phyloP scores from a whole-genome alignment of 2,113 vertebrate genomes.

The Archilochus colubris region DNA sequence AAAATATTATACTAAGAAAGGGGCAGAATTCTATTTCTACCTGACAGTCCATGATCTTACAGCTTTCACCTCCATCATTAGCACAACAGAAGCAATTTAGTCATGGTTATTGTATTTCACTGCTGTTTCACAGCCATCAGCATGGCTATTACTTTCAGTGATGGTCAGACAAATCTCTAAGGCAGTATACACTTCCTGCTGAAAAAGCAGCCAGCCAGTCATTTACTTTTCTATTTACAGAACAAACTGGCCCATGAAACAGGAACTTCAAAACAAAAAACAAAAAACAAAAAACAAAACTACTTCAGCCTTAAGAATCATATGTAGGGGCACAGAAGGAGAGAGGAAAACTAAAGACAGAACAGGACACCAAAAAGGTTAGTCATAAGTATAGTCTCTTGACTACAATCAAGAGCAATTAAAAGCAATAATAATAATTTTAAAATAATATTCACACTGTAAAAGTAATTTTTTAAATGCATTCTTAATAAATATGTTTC shows the following conservation, averaged over 20 bases:
- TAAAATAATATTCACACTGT: background rate
- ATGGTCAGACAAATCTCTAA: background rate
- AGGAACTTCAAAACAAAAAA: background rate
- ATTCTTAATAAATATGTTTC: background rate
- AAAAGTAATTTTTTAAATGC: background rate
- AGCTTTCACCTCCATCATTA: background rate
- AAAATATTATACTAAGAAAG: background rate
- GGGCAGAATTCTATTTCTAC: background rate
- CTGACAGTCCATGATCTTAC: background rate
- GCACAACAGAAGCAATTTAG: background rate
- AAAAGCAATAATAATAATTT: background rate
- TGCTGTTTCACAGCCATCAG: background rate
- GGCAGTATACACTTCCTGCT: background rate
- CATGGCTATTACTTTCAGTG: background rate
- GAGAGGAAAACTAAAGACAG: background rate
- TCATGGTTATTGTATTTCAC: background rate
- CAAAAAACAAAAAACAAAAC: too few relatives aligned
- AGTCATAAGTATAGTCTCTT: fast-evolving
- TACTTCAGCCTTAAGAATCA: background rate
- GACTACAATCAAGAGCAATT: background rate
- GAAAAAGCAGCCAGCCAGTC: background rate
- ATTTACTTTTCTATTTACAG: background rate
- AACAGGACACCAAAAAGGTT: background rate
- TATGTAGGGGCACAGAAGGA: background rate
- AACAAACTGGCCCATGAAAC: background rate